These are phyloP conservation scores for Nebria ingens DNA, from an alignment of 1,140 invertebrate species.

Conservation along the genomic window DNA sequence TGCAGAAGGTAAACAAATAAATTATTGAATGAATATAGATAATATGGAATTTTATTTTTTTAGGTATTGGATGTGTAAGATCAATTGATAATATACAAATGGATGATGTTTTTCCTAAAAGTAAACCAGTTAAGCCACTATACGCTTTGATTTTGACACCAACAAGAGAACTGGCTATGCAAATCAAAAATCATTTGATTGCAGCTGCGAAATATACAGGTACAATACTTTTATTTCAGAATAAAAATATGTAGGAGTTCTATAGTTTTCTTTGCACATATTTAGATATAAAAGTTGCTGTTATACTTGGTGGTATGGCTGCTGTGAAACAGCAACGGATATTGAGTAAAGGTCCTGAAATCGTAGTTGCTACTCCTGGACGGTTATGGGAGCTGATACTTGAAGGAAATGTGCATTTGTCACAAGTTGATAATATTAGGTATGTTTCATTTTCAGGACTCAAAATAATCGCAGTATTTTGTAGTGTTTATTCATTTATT, in stretches of 20 bases:
- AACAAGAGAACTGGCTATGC: conserved; percentile 89
- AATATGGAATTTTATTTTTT: no score
- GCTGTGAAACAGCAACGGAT: conserved; percentile 85
- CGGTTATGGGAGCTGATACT: conserved; percentile 87
- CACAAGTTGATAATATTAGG: conserved; percentile 57
- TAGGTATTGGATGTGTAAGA: no score
- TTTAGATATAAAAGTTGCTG: conserved; percentile 55
- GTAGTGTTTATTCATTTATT: conserved; percentile 8
- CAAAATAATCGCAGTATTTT: conserved; percentile 6
- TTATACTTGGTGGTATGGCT: conserved; percentile 83
- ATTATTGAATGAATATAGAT: no score
- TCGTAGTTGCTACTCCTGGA: conserved; percentile 93
- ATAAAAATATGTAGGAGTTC: conserved; percentile 9
- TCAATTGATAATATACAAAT: no score
- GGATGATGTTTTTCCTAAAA: no score
- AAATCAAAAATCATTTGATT: conserved; percentile 79
- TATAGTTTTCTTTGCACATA: no score
- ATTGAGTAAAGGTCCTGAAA: conserved; percentile 71
- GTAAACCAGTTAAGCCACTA: conserved; percentile 42
- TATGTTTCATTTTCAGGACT: conserved; percentile 28
- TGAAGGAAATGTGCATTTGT: conserved; percentile 65
- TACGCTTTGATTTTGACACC: conserved; percentile 85
- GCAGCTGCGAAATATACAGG: conserved; percentile 73
- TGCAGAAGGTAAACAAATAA: no score
- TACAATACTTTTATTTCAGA: conserved; percentile 20